Conservation (phyloP, 2,888 invertebrate species). For the Lithophane ornitopus region DNA sequence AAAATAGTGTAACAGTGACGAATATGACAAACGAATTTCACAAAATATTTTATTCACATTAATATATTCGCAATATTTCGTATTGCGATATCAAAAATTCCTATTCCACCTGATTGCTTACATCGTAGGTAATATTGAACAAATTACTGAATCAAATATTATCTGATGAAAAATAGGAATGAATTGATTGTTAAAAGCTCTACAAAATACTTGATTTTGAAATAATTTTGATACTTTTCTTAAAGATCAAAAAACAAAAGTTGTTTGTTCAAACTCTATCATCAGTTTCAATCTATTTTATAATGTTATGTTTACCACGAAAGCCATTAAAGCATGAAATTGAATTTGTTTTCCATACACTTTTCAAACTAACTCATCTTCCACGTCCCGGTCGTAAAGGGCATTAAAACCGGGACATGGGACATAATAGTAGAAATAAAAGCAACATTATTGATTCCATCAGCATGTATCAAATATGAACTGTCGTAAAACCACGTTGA, state of each 20-base stretch:
- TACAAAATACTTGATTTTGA: neutral
- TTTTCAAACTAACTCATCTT: conserved; percentile 24
- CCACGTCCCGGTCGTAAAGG: neutral
- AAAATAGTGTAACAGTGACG: neutral
- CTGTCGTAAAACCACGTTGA: conserved; percentile 71
- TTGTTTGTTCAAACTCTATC: conserved; percentile 7
- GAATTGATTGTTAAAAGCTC: neutral
- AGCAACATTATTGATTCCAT: conserved; percentile 74
- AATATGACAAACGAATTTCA: conserved; percentile 13
- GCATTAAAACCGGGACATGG: conserved; percentile 49
- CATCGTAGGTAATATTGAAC: neutral
- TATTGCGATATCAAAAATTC: conserved; percentile 19
- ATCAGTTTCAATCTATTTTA: conserved; percentile 14
- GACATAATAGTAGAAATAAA: conserved; percentile 51
- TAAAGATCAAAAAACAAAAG: neutral
- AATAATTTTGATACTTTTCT: neutral
- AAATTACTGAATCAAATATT: conserved; percentile 6
- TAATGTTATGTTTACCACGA: conserved; percentile 1
- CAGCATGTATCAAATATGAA: conserved; percentile 66
- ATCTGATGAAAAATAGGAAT: neutral
- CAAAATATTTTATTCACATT: neutral
- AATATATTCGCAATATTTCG: conserved; percentile 7
- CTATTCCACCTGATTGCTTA: conserved; percentile 4
- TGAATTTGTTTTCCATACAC: conserved; percentile 43
- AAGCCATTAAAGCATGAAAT: conserved; percentile 30